Conservation (phyloP, 2,113 vertebrate species). For the Albula goreensis region DNA sequence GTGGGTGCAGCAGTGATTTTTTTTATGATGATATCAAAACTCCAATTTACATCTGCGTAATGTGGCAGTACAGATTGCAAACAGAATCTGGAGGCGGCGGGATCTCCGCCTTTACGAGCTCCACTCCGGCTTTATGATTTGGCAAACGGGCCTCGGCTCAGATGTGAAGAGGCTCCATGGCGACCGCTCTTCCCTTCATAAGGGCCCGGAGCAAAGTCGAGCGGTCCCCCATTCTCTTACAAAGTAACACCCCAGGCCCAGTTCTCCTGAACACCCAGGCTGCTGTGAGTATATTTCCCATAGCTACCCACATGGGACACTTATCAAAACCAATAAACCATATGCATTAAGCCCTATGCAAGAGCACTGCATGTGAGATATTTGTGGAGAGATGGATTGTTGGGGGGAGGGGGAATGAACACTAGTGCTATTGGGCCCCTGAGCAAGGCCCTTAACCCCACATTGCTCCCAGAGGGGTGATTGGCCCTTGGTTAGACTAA, state of each 20-base stretch:
- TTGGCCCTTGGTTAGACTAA: no score
- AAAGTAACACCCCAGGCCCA: background rate
- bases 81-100: background rate
- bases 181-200: background rate
- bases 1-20: background rate
- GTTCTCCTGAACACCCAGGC: background rate
- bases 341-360: no score
- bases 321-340: no score
- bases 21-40: conserved; percentile 8
- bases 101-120: background rate
- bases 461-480: no score
- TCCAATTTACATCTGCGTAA: conserved; percentile 12
- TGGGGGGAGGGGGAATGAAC: no score
- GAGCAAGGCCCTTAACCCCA: no score
- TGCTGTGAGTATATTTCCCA: background rate
- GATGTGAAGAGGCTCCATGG: background rate
- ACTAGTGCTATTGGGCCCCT: no score
- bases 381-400: no score
- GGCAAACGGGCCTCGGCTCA: background rate
- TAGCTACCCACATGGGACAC: no score
- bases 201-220: background rate
- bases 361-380: no score
- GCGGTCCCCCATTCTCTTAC: background rate
- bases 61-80: conserved; percentile 10
- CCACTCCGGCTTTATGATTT: conserved; percentile 11